Conservation (phyloP, 1,140 invertebrate species). For the Caenorhabditis latens region DNA sequence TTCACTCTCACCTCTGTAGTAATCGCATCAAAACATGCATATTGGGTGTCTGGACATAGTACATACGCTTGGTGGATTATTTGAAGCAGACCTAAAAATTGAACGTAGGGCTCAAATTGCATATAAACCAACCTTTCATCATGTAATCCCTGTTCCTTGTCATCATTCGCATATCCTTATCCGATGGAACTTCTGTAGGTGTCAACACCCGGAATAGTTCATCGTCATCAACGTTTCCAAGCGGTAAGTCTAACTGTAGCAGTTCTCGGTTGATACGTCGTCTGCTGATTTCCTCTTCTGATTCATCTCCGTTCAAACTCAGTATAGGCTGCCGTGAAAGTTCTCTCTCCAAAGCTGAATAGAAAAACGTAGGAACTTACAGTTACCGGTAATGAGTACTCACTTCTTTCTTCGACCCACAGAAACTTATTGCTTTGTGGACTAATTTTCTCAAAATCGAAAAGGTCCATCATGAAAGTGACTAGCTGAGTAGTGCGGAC, state of each 20-base stretch:
- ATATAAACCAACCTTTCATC: not conserved
- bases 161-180: not conserved
- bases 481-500: constrained; percentile 12
- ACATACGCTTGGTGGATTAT: constrained; percentile 29
- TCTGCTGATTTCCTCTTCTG: not conserved
- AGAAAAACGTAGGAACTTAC: not conserved
- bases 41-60: constrained; percentile 18
- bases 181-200: not conserved
- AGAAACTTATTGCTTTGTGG: not conserved
- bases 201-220: constrained; percentile 10
- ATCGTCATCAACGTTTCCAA: constrained; percentile 11
- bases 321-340: not conserved
- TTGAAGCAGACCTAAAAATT: not conserved
- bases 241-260: constrained; percentile 6
- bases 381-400: not conserved
- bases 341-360: constrained; percentile 31
- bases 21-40: constrained; percentile 21
- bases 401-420: constrained; percentile 3
- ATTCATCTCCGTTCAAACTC: not conserved
- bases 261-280: constrained; percentile 16
- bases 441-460: constrained; percentile 37
- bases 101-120: too few species aligned
- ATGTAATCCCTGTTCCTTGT: constrained; percentile 18
- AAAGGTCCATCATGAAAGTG: constrained; percentile 28
- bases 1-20: not conserved